Evolutionary conservation across 1,140 invertebrate genomes (phyloP), one percentile per base, ranked within the genome.

Genomic region (Hetaerina americana): DNA sequence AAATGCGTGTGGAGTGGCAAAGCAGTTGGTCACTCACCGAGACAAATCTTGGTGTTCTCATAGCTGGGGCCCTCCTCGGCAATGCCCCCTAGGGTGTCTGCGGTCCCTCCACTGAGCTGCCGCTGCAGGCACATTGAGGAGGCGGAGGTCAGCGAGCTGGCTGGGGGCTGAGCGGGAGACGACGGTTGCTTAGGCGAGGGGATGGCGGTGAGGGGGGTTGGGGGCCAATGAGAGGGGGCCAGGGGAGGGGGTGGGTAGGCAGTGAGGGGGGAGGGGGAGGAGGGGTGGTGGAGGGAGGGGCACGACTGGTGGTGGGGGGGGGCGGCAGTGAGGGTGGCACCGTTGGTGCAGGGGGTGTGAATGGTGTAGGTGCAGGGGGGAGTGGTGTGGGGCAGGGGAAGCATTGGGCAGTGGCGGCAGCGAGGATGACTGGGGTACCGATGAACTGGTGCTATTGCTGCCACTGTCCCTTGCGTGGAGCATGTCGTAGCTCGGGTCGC

Each of bases 1-100:
- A n/a, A n/a, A n/a, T n/a, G n/a, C n/a, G n/a, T n/a, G n/a, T n/a
- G n/a, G n/a, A n/a, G n/a, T n/a, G n/a, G n/a, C n/a, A n/a, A n/a
- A n/a, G n/a, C n/a, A n/a, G n/a, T n/a, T n/a, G n/a, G n/a, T n/a
- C n/a, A n/a, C n/a, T n/a, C n/a, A 76, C 86, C 87, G 49, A 85
- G 84, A 70, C 82, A 82, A 57, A 85, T 84, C 57, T 84, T 82
- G 5, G 85, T 85, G 74, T 87, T 87, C 72, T 85, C 85, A 74
- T 87, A 87, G 74, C 82, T 84, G 27, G 85, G 85, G 15, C 40
- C 40, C 72, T 87, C 85, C 72, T 85, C 83, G 3, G 75, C 75
- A 27, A 81, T 78, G 66, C 80, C 78, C 26, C 77, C 78, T 66
- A 82, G 76, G 40, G 72, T 70, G 68, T 73, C 69, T 24, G 70